These are phyloP conservation scores for Pyrochroa serraticornis DNA, from an alignment of 2,888 invertebrate genomes.

Conservation along the genomic window DNA sequence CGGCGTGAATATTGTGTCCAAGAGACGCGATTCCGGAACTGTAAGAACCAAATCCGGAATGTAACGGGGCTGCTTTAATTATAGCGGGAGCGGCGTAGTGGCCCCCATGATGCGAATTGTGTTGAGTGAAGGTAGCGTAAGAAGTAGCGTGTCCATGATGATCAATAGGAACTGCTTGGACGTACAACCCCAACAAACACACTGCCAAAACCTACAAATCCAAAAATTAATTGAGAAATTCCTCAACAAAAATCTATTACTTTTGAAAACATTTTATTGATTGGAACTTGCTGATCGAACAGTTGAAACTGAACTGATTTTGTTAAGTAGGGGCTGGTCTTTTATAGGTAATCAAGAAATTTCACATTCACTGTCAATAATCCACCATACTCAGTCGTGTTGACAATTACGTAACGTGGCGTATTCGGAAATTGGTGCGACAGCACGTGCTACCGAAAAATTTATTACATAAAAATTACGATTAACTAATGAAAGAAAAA, in stretches of 20 bases:
- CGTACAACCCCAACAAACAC: conserved; percentile 4
- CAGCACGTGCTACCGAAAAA: not conserved
- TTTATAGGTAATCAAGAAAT: conserved; percentile 3
- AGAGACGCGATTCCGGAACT: conserved; percentile 4
- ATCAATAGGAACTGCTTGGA: conserved; percentile 6
- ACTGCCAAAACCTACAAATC: conserved; percentile 1
- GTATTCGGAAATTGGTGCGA: conserved; percentile 10
- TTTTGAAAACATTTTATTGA: conserved; percentile 8
- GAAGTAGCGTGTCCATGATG: conserved; percentile 9
- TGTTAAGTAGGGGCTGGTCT: not conserved
- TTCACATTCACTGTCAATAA: conserved; percentile 5
- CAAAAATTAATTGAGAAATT: not conserved
- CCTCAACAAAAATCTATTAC: not conserved
- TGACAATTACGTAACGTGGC: conserved; percentile 6
- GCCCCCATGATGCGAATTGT: conserved; percentile 1
- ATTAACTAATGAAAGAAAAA: not conserved
- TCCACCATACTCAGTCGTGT: not conserved
- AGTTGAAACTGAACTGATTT: conserved; percentile 11
- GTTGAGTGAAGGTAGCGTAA: conserved; percentile 14
- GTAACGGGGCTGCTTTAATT: not conserved
- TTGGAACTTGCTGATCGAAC: not conserved
- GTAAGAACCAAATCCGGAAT: not conserved
- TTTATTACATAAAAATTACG: conserved; percentile 1
- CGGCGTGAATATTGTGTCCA: not conserved
- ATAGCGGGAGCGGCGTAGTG: conserved; percentile 1